Conservation (phyloP, 2,113 vertebrate genomes). For the Triplophysa tibetana region DNA sequence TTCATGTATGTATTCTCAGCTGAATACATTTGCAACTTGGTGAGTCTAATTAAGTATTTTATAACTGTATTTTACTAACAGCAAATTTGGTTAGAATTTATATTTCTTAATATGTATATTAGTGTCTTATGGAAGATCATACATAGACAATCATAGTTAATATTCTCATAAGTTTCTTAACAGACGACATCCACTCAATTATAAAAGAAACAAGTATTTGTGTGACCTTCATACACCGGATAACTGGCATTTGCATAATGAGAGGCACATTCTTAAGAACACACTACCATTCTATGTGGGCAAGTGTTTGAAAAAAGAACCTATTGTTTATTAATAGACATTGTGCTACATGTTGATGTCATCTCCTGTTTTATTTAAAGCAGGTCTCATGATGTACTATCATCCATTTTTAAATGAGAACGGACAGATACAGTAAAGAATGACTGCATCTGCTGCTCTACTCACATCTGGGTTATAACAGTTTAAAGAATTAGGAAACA, state of each 20-base stretch:
- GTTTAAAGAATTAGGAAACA: background rate
- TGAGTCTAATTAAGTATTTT: too few relatives aligned
- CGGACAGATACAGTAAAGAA: slow-evolving; percentile 22
- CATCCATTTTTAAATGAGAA: slow-evolving; percentile 22
- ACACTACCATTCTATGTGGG: background rate
- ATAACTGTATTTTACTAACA: too few relatives aligned
- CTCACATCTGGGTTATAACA: background rate
- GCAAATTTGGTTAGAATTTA: too few relatives aligned
- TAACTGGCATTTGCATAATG: background rate
- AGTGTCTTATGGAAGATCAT: too few relatives aligned
- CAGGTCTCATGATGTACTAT: slow-evolving; percentile 1
- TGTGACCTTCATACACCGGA: background rate
- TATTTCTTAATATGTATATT: too few relatives aligned
- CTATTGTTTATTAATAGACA: background rate
- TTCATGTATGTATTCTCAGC: too few relatives aligned
- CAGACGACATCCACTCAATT: too few relatives aligned
- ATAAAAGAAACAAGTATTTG: too few relatives aligned
- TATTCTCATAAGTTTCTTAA: too few relatives aligned
- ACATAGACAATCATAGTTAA: too few relatives aligned
- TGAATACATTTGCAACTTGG: too few relatives aligned
- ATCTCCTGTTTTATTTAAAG: slow-evolving; percentile 3
- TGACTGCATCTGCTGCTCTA: slow-evolving; percentile 1
- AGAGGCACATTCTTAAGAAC: background rate
- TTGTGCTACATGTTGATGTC: background rate
- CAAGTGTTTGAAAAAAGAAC: background rate